Evolutionary conservation across 1,140 invertebrate species (phyloP), one percentile per base, ranked within the genome.

Genomic region (Cryptotermes secundus): DNA sequence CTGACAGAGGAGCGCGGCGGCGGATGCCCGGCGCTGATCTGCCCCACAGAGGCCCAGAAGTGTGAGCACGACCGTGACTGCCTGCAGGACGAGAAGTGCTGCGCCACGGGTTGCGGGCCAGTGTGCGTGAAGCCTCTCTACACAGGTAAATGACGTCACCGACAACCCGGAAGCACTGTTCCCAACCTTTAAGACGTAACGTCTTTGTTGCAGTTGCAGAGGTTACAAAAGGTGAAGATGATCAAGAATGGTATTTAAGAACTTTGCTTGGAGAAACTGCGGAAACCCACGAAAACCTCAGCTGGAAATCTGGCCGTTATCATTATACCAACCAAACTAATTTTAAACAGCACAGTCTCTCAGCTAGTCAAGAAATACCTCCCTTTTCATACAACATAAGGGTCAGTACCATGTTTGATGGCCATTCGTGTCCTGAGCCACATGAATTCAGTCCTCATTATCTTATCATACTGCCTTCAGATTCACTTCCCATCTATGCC

Each of bases 11-110:
- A 90, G 79, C 89, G 88, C 80, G 85, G 86, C 24, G 89, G 90
- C 72, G 88, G 89, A 86, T 91, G 90, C 86, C 90, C 90, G 53
- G 87, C 88, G 24, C 87, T 89, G 86, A 85, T 89, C 16, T 91
- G 90, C 82, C 90, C 90, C 14, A 81, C 88, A 12, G 87, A 89
- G 22, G 86, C 89, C 1, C 86, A 88, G 3, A 86, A 81, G 36
- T 91, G 90, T 84, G 86, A 87, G 34, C 87, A 84, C 84, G 89
- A 91, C 45, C 88, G 86, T 38, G 89, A 91, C 14, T 91, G 90
- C 84, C 87, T 87, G 82, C 81, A 84, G 0, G 86, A 85, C 79
- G 88, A 85, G 0, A 88, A 90, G 49, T 89, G 88, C 26, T 91
- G 90, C 84, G 34, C 34, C 14, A 59, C 84, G 3, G 31, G 81